Evolutionary conservation across 30 jellyfish, hydroid and myxozoan species (phyloP).

Genomic region (Nemopilema nomurai): DNA sequence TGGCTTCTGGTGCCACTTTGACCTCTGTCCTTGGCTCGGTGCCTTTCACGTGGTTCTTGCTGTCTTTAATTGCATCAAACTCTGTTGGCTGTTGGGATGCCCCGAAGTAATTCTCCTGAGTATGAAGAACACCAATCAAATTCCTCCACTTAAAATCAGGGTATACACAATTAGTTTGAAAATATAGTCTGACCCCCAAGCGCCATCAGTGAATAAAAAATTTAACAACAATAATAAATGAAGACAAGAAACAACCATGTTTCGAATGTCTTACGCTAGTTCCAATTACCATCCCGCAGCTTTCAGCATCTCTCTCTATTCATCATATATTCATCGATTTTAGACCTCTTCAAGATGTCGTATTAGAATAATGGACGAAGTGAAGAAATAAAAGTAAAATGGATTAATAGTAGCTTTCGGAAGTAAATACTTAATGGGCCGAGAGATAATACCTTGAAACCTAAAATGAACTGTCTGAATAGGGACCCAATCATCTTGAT

Average conservation of each 20-base stretch:
- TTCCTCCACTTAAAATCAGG: background rate
- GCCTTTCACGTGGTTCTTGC: background rate
- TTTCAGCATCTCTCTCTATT: too few relatives aligned
- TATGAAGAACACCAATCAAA: background rate
- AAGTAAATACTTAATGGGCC: background rate
- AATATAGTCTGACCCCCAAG: too few relatives aligned
- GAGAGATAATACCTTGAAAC: conserved; percentile 78
- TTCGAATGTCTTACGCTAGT: background rate
- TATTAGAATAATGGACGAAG: background rate
- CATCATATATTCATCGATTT: too few relatives aligned
- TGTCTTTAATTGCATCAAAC: conserved; percentile 74
- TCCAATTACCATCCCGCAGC: background rate
- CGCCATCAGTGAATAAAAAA: too few relatives aligned
- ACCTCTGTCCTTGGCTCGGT: conserved; percentile 13
- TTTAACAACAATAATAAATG: background rate
- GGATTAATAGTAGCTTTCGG: background rate
- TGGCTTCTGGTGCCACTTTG: background rate
- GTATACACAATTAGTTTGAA: too few relatives aligned
- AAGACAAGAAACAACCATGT: background rate
- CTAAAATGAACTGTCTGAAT: conserved; percentile 83
- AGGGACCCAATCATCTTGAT: conserved; percentile 80
- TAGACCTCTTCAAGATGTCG: too few relatives aligned
- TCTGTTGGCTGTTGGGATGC: conserved; percentile 80
- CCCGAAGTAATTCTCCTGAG: conserved; percentile 93
- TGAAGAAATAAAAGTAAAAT: background rate